These are phyloP conservation scores for Ginglymostoma cirratum DNA, from an alignment of 2,113 vertebrate species.

Conservation along the genomic window DNA sequence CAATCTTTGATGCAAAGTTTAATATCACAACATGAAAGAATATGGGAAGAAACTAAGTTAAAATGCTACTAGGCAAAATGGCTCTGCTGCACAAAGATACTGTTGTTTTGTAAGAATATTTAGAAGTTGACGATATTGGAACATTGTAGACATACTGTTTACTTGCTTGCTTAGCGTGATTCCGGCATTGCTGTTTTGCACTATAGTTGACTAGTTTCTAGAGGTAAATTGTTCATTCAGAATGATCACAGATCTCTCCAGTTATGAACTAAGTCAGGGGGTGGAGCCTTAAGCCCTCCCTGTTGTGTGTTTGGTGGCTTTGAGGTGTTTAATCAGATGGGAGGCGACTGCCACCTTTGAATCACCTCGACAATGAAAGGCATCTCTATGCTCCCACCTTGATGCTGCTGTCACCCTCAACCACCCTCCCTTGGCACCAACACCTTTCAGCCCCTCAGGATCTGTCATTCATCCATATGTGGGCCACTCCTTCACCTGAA, in stretches of 20 bases:
- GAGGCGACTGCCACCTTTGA: not conserved
- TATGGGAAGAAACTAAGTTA: not conserved
- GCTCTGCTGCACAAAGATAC: not conserved
- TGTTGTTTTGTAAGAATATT: not conserved
- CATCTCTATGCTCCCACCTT: not conserved
- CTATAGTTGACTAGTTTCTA: not conserved
- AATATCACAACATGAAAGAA: not conserved
- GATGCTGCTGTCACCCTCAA: not conserved
- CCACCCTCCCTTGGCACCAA: not conserved
- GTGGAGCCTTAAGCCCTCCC: not conserved
- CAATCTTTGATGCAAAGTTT: slow-evolving; percentile 8
- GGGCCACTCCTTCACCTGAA: not conserved
- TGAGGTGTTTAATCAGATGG: not conserved
- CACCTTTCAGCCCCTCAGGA: not conserved
- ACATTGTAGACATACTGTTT: not conserved
- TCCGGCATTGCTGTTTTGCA: not conserved
- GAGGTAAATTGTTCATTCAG: not conserved
- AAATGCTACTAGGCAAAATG: not conserved
- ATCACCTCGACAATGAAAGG: not conserved
- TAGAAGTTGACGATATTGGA: not conserved
- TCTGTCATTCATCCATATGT: not conserved
- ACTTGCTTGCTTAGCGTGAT: not conserved
- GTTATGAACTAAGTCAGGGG: not conserved
- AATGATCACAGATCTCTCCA: not conserved
- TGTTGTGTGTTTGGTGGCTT: not conserved